A percentile compares a stretch with the other conserved stretches of the same genome.
Conservation (phyloP, 2,888 invertebrate genomes). For the Melanostoma mellinum region DNA sequence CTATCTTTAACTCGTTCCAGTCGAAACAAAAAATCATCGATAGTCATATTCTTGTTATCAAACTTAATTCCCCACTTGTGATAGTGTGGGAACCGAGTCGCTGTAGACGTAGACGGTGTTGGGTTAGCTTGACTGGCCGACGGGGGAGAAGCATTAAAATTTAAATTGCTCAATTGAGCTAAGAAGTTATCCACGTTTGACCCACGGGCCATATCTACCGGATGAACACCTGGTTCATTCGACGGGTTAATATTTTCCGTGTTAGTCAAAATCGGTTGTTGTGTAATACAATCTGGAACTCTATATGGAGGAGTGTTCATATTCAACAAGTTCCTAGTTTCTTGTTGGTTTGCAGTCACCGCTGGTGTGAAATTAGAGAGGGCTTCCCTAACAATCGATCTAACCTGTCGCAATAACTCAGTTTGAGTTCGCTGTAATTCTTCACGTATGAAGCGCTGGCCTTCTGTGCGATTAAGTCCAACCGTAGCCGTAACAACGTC, state of each 20-base stretch:
- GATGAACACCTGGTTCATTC: neutral
- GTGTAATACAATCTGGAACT: neutral
- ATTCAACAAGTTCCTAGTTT: neutral
- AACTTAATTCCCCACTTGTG: conserved; percentile 26
- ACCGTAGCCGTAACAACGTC: neutral
- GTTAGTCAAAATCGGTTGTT: too few species aligned
- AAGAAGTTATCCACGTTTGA: conserved; percentile 4
- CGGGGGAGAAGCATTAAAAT: neutral
- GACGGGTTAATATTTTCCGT: neutral
- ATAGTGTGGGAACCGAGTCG: neutral
- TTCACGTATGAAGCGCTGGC: neutral
- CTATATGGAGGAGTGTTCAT: neutral
- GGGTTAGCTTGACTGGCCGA: neutral
- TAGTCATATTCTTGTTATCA: neutral
- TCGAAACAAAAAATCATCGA: conserved; percentile 14
- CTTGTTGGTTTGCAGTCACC: neutral
- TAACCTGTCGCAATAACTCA: neutral
- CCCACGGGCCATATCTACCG: neutral
- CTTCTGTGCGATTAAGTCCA: neutral
- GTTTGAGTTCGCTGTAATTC: conserved; percentile 1
- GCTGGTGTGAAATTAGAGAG: neutral
- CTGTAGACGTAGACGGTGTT: neutral
- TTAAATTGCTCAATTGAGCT: neutral
- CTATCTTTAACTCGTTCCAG: neutral
- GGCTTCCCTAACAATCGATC: neutral